Percentiles rank a stretch among this genome's conserved stretches.
These are phyloP conservation scores for Lordiphosa clarofinis DNA, from an alignment of 1,140 invertebrate species.

Conservation along the genomic window DNA sequence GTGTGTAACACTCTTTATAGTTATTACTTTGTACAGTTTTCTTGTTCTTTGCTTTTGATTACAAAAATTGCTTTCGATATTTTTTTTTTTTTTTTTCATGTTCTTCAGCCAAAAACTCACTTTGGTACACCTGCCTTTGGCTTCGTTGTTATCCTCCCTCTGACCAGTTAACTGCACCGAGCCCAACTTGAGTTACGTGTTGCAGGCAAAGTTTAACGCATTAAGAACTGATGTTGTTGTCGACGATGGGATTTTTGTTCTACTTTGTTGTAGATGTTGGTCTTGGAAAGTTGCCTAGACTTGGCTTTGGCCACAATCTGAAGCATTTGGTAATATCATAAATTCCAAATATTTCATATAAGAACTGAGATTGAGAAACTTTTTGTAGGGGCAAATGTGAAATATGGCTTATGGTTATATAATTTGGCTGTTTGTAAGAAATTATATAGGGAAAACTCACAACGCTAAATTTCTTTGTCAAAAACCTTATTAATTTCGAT, in stretches of 20 bases:
- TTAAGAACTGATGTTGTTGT: slow-evolving; percentile 61
- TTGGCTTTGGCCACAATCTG: too few species aligned
- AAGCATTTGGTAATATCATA: too few species aligned
- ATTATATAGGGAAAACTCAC: too few species aligned
- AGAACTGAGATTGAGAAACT: too few species aligned
- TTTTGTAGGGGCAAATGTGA: too few species aligned
- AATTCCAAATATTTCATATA: too few species aligned
- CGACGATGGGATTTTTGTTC: slow-evolving; percentile 14
- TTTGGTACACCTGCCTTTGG: slow-evolving; percentile 53
- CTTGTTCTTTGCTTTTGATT: slow-evolving; percentile 42
- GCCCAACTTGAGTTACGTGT: slow-evolving; percentile 51
- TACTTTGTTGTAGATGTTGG: too few species aligned
- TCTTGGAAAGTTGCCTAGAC: too few species aligned
- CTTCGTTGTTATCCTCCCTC: neutral
- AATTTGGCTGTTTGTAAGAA: too few species aligned
- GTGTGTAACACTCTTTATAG: slow-evolving; percentile 73
- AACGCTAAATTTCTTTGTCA: too few species aligned
- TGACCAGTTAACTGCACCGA: slow-evolving; percentile 40
- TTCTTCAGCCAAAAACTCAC: slow-evolving; percentile 37
- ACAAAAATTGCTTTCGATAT: slow-evolving; percentile 72
- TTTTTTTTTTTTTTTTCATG: slow-evolving; percentile 30
- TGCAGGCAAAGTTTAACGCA: slow-evolving; percentile 71
- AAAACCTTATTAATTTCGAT: too few species aligned
- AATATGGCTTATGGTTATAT: too few species aligned
- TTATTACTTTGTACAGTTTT: slow-evolving; percentile 72